phyloP scores from a whole-genome alignment of 2,888 invertebrate genomes.

The Heteropelma amictum region DNA sequence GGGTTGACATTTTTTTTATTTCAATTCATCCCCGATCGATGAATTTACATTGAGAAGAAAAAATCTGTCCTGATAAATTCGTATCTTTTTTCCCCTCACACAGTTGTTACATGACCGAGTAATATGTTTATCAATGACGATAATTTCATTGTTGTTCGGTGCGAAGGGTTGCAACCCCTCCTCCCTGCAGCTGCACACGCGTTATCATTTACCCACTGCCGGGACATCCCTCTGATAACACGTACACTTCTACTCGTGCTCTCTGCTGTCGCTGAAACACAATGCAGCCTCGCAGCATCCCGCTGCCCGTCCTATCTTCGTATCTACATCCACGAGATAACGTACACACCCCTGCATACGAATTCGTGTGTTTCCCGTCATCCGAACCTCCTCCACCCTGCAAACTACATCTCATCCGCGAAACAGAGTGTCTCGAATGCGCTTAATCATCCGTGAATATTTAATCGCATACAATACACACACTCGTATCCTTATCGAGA shows the following conservation, averaged over 20 bases:
- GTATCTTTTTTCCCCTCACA: neutral
- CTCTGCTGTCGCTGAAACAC: slow-evolving; percentile 43
- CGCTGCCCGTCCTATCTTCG: neutral
- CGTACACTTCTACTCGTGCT: too few species aligned
- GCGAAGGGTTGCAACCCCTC: neutral
- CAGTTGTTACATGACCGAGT: too few species aligned
- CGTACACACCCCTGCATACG: neutral
- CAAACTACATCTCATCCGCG: neutral
- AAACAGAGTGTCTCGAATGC: slow-evolving; percentile 30
- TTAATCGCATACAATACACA: slow-evolving; percentile 47
- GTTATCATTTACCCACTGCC: slow-evolving; percentile 20
- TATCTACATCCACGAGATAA: too few species aligned
- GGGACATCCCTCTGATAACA: slow-evolving; percentile 32
- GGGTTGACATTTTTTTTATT: too few species aligned
- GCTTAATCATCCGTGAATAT: slow-evolving; percentile 49
- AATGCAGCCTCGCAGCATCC: slow-evolving; percentile 31
- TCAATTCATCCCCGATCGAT: too few species aligned
- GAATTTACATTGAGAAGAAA: too few species aligned
- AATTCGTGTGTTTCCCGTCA: neutral
- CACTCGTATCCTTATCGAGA: slow-evolving; percentile 54
- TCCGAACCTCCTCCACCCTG: neutral
- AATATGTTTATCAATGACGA: too few species aligned
- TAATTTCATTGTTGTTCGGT: too few species aligned
- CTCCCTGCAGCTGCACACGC: too few species aligned
- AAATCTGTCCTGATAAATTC: too few species aligned